Percentiles rank a stretch among this genome's conserved stretches.
These are phyloP conservation scores for Eidolon helvum DNA, from an alignment of 2,113 vertebrate genomes.

Conservation along the genomic window DNA sequence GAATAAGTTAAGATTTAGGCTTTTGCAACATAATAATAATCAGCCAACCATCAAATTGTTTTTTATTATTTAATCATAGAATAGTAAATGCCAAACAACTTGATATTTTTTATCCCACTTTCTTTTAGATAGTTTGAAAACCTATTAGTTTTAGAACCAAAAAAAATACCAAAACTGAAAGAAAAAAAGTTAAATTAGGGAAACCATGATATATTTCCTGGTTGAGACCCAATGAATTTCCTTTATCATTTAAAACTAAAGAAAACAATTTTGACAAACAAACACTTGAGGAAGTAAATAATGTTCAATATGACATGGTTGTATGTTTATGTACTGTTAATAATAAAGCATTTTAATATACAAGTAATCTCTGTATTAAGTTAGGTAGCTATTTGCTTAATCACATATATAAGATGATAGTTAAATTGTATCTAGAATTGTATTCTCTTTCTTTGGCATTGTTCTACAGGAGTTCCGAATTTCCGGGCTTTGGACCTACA, in stretches of 20 bases:
- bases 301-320: background rate
- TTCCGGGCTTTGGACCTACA: too few relatives aligned
- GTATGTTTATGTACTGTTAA: background rate
- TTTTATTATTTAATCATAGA: conserved; percentile 53
- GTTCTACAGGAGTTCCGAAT: too few relatives aligned
- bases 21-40: conserved; percentile 46
- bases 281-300: background rate
- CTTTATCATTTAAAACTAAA: background rate
- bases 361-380: background rate
- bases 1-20: conserved; percentile 17
- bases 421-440: background rate
- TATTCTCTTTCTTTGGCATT: background rate
- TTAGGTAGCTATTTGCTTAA: background rate
- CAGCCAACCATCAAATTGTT: conserved; percentile 50
- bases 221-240: background rate
- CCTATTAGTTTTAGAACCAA: conserved; percentile 24
- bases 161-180: background rate
- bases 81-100: background rate
- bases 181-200: background rate
- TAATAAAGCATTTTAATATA: background rate
- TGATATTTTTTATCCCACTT: background rate
- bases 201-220: background rate
- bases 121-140: conserved; percentile 40
- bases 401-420: background rate
- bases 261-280: background rate